Conservation (phyloP, 2,888 invertebrate species). For the Lycaena phlaeas region DNA sequence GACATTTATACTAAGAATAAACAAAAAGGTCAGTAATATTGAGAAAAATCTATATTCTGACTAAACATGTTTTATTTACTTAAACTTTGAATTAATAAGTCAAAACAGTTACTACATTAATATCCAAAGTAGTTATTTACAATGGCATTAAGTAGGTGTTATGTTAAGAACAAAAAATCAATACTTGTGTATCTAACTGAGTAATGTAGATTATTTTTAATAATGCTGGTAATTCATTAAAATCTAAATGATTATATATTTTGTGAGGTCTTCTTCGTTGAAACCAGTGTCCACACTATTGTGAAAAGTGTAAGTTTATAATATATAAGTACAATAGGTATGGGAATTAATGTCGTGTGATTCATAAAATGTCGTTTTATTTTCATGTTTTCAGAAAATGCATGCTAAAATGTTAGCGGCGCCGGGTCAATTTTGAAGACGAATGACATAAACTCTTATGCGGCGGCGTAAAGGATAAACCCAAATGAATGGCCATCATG, state of each 20-base stretch:
- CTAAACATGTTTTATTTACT: too few species aligned
- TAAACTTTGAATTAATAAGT: too few species aligned
- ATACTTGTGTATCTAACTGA: not conserved
- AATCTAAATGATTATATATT: too few species aligned
- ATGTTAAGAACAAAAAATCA: slow-evolving; percentile 1
- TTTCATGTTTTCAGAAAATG: slow-evolving; percentile 52
- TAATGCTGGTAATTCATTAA: too few species aligned
- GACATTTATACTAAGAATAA: slow-evolving; percentile 17
- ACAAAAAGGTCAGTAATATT: not conserved
- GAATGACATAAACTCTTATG: slow-evolving; percentile 68
- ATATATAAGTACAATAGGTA: slow-evolving; percentile 11
- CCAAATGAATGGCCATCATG: slow-evolving; percentile 73
- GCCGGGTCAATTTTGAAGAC: slow-evolving; percentile 55
- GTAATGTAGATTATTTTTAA: not conserved
- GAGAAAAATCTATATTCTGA: not conserved
- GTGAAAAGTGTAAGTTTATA: slow-evolving; percentile 9
- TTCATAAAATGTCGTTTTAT: slow-evolving; percentile 26
- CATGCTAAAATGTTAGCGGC: slow-evolving; percentile 43
- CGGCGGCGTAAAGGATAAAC: slow-evolving; percentile 71
- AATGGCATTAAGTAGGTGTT: not conserved
- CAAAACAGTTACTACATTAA: too few species aligned
- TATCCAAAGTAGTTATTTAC: too few species aligned
- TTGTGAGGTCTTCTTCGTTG: too few species aligned
- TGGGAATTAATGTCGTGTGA: slow-evolving; percentile 13
- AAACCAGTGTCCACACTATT: too few species aligned